Evolutionary conservation across 2,797 vertebrate genomes (phyloP), one percentile per base, ranked within the genome.

Genomic region (Etheostoma nigrum): DNA sequence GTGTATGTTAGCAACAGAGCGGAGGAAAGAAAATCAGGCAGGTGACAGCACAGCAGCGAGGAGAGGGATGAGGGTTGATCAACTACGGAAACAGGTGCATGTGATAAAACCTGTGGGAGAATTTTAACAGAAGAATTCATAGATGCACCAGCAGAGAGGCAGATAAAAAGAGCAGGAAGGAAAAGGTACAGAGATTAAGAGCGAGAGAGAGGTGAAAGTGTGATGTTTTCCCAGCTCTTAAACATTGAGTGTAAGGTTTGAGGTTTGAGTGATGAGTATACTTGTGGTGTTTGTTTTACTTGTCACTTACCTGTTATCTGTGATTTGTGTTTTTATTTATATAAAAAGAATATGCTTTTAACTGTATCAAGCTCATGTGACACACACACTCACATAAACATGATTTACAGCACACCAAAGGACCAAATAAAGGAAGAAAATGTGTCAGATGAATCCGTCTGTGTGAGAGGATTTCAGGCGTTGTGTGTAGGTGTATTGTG

Each of bases 401-500:
- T 74, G 58, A 80, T 86, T 77, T 82, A 59, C 76, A 75, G 72
- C 55, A 18, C 42, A 36, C 59, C 33, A 58, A 57, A 69, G 74
- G 76, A 85, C 42, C 57, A 89, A 82, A 81, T 79, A 81, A 88
- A 85, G 61, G 78, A 83, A 80, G 74, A 74, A 82, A 87, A 86
- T 81, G 82, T 92, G 89, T 91, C 86, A 87, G 76, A 83, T 88
- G 83, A 85, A 81, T 76, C 61, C n/a, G 68, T 90, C 86, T 91
- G 72, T 25, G 80, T 59, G 65, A 81, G 58, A 88, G 85, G 67
- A 81, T 86, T 86, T 84, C 77, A 88, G 88, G 72, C 83, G 68
- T 55, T 0, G 40, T 81, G 91, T 87, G 94, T 92, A 86, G 93
- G 92, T 84, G 92, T 90, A 76, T 78, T 88, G 86, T 88, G 92